Base-by-base conservation (phyloP, 2,113 vertebrate species). In the Calonectris borealis region DNA sequence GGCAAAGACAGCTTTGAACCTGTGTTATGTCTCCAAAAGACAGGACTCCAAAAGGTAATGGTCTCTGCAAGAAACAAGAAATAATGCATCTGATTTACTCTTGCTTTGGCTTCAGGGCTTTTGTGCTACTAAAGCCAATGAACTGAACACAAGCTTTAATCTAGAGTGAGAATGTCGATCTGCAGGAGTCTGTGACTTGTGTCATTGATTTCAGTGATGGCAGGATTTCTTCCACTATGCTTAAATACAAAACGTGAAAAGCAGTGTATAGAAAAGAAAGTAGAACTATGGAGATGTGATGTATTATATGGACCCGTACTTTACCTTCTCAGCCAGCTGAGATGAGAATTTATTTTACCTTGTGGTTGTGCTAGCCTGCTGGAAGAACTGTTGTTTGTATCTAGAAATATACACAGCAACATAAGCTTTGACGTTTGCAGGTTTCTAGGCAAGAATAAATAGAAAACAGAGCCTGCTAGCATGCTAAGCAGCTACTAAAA, bases 371-470 rank as follows among this genome's bases (percentile, higher is more conserved):
- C 34, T 40, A 76, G 25, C 40, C 48, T 76, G 36, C 46, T 89
- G 65, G 26, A 92, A 79, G 80, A 61, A 10, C 40, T 49, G 64
- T 46, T 85, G 44, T 69, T 94, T 91, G 19, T 71, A 57, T 57
- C 77, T 70, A 72, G 86, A 91, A 91, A 91, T 89, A 85, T 7
- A 87, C 64, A 76, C 58, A 82, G 60, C 61, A 92, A 73, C 58
- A 65, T 21, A 83, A 91, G 18, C 42, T 85, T 76, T 79, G 78
- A 79, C 1, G 0, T 89, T 85, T 61, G 49, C 54, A 51, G 51
- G 88, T 87, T 96, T 94, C 73, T 87, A 61, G 62, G 70, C 70
- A 86, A 87, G 81, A 91, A 83, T 58, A 94, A 89, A 93, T 42
- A 95, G 81, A 93, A 91, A 94, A 77, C 49, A 19, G 38, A 79